These are phyloP conservation scores for Akabosia matsudoensis DNA, from an alignment of 1,140 invertebrate genomes.

Conservation along the genomic window DNA sequence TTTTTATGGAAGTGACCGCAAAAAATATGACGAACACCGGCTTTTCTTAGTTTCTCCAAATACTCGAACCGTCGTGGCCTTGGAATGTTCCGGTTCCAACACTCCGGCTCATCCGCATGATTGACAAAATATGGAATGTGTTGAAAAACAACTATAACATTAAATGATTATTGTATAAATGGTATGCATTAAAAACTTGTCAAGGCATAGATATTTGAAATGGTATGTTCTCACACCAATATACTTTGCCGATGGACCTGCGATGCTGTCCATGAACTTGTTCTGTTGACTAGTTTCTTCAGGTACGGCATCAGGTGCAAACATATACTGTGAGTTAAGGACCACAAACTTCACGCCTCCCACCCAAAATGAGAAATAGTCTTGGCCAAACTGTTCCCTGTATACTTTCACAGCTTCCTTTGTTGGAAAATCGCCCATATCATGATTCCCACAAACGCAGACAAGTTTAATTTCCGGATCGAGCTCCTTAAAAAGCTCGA, in stretches of 20 bases:
- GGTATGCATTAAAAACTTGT: not conserved
- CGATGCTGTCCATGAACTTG: slow-evolving; percentile 41
- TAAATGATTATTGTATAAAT: not conserved
- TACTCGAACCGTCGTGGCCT: slow-evolving; percentile 49
- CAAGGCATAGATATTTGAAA: not conserved
- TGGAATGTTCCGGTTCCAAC: slow-evolving; percentile 54
- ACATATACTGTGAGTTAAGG: slow-evolving; percentile 58
- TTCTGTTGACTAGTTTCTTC: slow-evolving; percentile 53
- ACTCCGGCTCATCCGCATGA: slow-evolving; percentile 51
- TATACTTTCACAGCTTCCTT: slow-evolving; percentile 52
- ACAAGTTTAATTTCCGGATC: slow-evolving; percentile 55
- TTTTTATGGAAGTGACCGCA: slow-evolving; percentile 60
- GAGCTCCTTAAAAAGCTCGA: slow-evolving; percentile 52
- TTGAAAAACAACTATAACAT: slow-evolving; percentile 56
- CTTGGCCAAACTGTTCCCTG: slow-evolving; percentile 55
- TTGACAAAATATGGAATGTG: slow-evolving; percentile 59
- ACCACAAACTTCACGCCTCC: slow-evolving; percentile 58
- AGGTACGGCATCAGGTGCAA: slow-evolving; percentile 48
- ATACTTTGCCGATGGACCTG: slow-evolving; percentile 32
- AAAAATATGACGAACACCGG: slow-evolving; percentile 57
- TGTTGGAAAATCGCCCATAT: slow-evolving; percentile 58
- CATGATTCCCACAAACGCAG: slow-evolving; percentile 61
- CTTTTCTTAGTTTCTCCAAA: slow-evolving; percentile 53
- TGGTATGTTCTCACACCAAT: slow-evolving; percentile 35
- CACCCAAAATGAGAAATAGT: slow-evolving; percentile 59